These are phyloP conservation scores for Trichonephila inaurata DNA, from an alignment of 1,140 invertebrate genomes.

Conservation along the genomic window DNA sequence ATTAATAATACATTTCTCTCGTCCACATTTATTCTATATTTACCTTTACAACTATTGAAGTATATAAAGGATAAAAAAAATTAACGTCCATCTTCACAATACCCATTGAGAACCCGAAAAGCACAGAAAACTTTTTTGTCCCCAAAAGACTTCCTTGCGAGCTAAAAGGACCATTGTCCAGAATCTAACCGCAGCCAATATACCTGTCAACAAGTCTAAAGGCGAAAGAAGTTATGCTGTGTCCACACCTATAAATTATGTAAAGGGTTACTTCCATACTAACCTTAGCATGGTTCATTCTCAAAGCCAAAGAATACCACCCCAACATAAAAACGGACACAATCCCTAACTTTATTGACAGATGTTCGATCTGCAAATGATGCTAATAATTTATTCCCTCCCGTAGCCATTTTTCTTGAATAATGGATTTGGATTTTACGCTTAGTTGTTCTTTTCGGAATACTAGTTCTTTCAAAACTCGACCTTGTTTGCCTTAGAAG, in stretches of 20 bases:
- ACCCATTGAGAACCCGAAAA: too few relatives aligned
- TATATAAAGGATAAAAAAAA: too few relatives aligned
- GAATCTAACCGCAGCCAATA: conserved; percentile 64
- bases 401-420: conserved; percentile 48
- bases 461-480: background rate
- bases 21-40: too few relatives aligned
- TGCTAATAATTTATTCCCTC: conserved; percentile 63
- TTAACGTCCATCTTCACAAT: too few relatives aligned
- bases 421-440: conserved; percentile 55
- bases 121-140: background rate
- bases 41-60: too few relatives aligned
- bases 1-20: too few relatives aligned
- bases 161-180: conserved; percentile 29
- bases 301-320: conserved; percentile 21
- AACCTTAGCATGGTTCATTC: background rate
- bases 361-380: conserved; percentile 66
- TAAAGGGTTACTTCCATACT: conserved; percentile 35
- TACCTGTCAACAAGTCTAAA: conserved; percentile 64
- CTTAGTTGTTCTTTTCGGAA: conserved; percentile 61
- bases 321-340: background rate
- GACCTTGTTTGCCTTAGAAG: background rate
- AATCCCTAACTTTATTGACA: conserved; percentile 35
- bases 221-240: conserved; percentile 34
- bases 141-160: background rate
- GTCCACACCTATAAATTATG: conserved; percentile 37